Evolutionary conservation across 2,888 invertebrate genomes (phyloP).

Genomic region (Drosophila aldrichi): DNA sequence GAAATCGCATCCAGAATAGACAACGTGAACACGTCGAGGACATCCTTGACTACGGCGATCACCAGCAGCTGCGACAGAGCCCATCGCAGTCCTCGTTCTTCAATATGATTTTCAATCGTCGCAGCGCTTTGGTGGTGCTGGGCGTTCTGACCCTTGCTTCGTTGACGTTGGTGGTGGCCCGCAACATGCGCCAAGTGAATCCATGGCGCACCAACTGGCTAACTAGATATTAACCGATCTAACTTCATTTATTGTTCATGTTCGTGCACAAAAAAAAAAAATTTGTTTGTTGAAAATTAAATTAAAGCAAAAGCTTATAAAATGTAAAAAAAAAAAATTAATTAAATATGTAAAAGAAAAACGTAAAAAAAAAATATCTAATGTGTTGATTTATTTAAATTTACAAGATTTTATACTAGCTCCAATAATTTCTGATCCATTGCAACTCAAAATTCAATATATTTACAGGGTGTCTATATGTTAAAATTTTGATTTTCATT

Average conservation of each 20-base stretch:
- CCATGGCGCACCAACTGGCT: too few species aligned
- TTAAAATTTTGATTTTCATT: too few species aligned
- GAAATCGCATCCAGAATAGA: too few species aligned
- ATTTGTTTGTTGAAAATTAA: too few species aligned
- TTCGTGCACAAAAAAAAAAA: not conserved
- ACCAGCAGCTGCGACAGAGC: not conserved
- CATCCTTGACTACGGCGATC: not conserved
- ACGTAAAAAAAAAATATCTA: not conserved
- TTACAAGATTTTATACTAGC: too few species aligned
- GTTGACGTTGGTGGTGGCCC: not conserved
- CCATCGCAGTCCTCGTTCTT: not conserved
- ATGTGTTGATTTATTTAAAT: not conserved
- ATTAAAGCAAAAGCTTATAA: too few species aligned
- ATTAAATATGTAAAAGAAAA: too few species aligned
- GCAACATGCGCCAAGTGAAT: not conserved
- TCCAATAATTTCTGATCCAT: too few species aligned
- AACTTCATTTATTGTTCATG: not conserved
- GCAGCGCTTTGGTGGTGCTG: not conserved
- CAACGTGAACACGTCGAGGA: not conserved
- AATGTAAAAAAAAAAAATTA: not conserved
- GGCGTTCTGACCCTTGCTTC: constrained; percentile 4
- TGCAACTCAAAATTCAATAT: too few species aligned
- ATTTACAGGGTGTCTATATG: too few species aligned
- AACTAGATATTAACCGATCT: not conserved
- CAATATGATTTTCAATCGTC: not conserved